Conservation (phyloP, 1,140 invertebrate genomes). For the Drosophila tani region DNA sequence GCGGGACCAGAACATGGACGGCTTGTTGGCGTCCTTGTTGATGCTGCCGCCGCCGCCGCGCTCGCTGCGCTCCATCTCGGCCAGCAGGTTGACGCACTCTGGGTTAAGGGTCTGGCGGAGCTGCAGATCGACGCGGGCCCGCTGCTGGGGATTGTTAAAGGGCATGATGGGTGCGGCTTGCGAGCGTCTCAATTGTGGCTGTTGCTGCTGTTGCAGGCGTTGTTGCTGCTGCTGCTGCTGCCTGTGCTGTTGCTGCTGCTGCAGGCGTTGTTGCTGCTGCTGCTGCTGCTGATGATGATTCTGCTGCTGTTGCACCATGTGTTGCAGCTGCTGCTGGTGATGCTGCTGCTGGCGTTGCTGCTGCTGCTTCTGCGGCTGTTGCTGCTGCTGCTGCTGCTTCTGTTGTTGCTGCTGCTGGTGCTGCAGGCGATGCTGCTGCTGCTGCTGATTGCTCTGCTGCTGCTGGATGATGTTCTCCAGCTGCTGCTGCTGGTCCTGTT, state of each 20-base stretch:
- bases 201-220: not conserved
- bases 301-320: constrained; percentile 1
- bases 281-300: constrained; percentile 10
- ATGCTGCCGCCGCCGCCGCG: constrained; percentile 26
- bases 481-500: constrained; percentile 32
- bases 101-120: constrained; percentile 36
- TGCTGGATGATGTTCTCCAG: constrained; percentile 12
- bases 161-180: constrained; percentile 43
- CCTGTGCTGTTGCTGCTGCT: constrained; percentile 1
- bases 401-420: constrained; percentile 12
- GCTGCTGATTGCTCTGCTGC: constrained; percentile 1
- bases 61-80: constrained; percentile 30
- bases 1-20: constrained; percentile 79
- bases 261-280: constrained; percentile 14
- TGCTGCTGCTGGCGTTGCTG: constrained; percentile 24
- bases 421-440: constrained; percentile 3
- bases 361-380: not conserved
- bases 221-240: constrained; percentile 3
- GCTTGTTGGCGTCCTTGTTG: constrained; percentile 53
- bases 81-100: constrained; percentile 57
- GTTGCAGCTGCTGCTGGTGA: not conserved
- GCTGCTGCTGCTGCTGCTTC: constrained; percentile 15
- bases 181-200: constrained; percentile 13
- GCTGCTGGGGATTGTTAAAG: constrained; percentile 55
- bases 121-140: constrained; percentile 40